These are phyloP conservation scores for rabbit (Oryctolagus cuniculus) DNA, from an alignment of 2,113 vertebrate species.

Conservation along the genomic window mOryCun1.1 NC_091453.1:33118501-33119000, in stretches of 20 bases:
- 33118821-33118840: neutral
- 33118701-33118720: neutral
- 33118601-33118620: too few species aligned
- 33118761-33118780: neutral
- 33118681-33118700: neutral
- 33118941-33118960: neutral
- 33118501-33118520: too few species aligned
- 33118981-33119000: slow-evolving; percentile 56
- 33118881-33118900: slow-evolving; percentile 2
- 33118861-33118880: neutral
- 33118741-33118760: neutral
- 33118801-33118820: neutral
- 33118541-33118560: too few species aligned
- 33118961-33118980: slow-evolving; percentile 15
- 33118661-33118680: neutral
- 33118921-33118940: neutral
- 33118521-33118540: too few species aligned
- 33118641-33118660: slow-evolving; percentile 13
- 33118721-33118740: neutral
- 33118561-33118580: too few species aligned
- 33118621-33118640: neutral
- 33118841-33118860: slow-evolving; percentile 21
- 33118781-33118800: neutral
- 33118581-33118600: too few species aligned
- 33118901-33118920: slow-evolving; percentile 42